Conservation (phyloP, 2,888 invertebrate species). For the Spodoptera exigua region DNA sequence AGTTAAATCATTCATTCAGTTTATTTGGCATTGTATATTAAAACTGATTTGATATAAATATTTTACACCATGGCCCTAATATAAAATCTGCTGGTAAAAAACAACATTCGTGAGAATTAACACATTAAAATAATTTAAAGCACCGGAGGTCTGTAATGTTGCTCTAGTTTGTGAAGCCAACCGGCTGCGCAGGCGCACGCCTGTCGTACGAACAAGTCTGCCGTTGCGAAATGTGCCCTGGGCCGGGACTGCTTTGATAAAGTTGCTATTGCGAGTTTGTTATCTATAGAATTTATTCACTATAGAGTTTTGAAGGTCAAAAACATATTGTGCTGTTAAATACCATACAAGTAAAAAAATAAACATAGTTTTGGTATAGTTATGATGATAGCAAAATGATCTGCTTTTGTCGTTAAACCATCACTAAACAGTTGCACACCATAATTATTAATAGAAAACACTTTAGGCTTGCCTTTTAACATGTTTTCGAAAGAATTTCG, state of each 20-base stretch:
- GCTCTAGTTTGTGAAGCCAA: slow-evolving; percentile 57
- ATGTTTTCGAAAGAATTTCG: no score
- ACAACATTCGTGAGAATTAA: slow-evolving; percentile 30
- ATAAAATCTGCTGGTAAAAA: slow-evolving; percentile 24
- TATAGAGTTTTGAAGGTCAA: background rate
- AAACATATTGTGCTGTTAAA: background rate
- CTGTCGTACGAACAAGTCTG: slow-evolving; percentile 53
- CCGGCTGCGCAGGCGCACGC: slow-evolving; percentile 51
- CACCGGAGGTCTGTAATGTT: slow-evolving; percentile 37
- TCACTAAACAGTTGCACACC: no score
- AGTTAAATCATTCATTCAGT: slow-evolving; percentile 18
- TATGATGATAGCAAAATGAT: background rate
- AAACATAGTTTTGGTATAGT: background rate
- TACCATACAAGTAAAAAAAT: no score
- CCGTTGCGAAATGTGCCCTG: slow-evolving; percentile 57
- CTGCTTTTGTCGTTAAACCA: no score
- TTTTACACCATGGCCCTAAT: no score
- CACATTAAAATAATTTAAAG: slow-evolving; percentile 47
- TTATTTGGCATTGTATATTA: no score
- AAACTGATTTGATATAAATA: no score
- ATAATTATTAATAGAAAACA: background rate
- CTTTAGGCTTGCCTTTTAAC: no score
- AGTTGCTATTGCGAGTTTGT: slow-evolving; percentile 35
- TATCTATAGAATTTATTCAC: slow-evolving; percentile 14
- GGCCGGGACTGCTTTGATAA: slow-evolving; percentile 51